A percentile compares a stretch with the other conserved stretches of the same genome.
Conservation (phyloP, 2,797 vertebrate genomes). For the Coccyzus lansbergi region DNA sequence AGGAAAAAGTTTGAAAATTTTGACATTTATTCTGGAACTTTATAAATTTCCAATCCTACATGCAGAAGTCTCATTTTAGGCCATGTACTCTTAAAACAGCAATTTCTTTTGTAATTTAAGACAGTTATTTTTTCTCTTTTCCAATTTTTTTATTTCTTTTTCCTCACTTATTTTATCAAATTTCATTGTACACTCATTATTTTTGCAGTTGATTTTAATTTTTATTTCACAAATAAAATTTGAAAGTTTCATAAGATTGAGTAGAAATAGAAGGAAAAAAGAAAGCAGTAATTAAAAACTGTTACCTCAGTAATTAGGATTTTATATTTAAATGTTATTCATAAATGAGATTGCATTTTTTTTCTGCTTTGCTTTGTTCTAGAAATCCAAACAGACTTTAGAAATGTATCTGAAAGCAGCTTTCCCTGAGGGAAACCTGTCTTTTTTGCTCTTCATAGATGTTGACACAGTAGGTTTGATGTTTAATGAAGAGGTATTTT, state of each 20-base stretch:
- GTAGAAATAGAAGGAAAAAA: background rate
- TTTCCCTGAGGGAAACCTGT: background rate
- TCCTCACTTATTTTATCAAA: background rate
- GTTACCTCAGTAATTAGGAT: background rate
- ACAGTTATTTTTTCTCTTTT: background rate
- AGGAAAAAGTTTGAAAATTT: background rate
- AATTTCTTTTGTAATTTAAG: background rate
- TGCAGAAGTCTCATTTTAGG: background rate
- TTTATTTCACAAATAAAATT: background rate
- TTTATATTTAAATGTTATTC: background rate
- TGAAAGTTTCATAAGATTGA: background rate
- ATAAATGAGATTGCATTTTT: background rate
- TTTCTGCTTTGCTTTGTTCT: background rate
- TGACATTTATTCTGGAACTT: background rate
- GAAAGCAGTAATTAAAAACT: background rate
- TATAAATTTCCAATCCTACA: background rate
- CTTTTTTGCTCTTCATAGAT: background rate
- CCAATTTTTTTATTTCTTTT: background rate
- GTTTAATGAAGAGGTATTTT: slow-evolving; percentile 7
- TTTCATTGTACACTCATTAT: background rate
- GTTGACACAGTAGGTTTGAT: background rate
- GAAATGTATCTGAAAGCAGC: background rate
- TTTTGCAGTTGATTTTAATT: background rate
- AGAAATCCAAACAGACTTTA: background rate
- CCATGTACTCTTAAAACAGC: background rate